Evolutionary conservation across 2,113 vertebrate genomes (phyloP), one percentile per base, ranked within the genome.

Genomic region (Nanorana parkeri): DNA sequence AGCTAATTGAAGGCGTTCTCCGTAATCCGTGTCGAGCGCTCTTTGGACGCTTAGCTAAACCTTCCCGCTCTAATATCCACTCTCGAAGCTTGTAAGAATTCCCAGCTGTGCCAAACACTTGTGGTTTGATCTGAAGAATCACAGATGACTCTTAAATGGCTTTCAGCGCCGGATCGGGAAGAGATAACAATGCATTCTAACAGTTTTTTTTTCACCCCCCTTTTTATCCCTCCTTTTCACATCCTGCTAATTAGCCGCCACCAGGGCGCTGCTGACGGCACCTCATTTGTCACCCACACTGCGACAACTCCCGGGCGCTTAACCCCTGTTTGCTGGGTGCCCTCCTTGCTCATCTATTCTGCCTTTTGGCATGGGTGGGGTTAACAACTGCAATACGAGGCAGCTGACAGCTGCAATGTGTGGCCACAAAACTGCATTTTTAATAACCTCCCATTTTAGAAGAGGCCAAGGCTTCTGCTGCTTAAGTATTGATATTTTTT

Each of bases 91-190:
- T 41, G 15, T 60, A 68, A 79, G 65, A 58, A 68, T 60, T 47
- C 77, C 77, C 77, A 69, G 77, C 77, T 68, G 77, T 60, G 77
- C 51, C 54, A 60, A 29, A 60, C 77, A 79, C 77, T 68, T 79
- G 66, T 68, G 64, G 77, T 79, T 79, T 79, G 66, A 79, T 79
- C 77, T 79, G 21, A 52, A 68, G 77, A 60, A 32, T 68, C 54
- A 29, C 77, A 79, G 65, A 79, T 79, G 77, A 79, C 77, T 79
- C 54, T 79, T 79, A 56, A 79, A 66, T n/a, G 55, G 54, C 51
- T 36, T 79, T 79, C 60, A 3, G 58, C 47, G 74, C 23, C 20
- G 54, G 54, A 58, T 68, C 5, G 77, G 19, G 47, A 19, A 68
- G 24, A 56, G 68, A 23, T 20, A n/a, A 52, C 23, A 69, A 51